Conservation (phyloP, 2,888 invertebrate species). For the Caenorhabditis sulstoni region DNA sequence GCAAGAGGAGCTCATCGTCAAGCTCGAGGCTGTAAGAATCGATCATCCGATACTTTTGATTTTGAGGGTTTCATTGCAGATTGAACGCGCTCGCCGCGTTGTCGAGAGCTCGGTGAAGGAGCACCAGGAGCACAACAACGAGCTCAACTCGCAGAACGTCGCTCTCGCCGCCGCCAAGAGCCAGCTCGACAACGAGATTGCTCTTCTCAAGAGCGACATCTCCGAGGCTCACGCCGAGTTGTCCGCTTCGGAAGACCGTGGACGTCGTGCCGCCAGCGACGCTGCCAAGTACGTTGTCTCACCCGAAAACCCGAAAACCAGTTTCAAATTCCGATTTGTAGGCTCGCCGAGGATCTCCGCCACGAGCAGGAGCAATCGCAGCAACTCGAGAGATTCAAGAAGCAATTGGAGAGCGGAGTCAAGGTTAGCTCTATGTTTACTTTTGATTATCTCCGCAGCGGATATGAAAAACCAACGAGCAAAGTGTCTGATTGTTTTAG, state of each 20-base stretch:
- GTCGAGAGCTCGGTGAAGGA: slow-evolving; percentile 97
- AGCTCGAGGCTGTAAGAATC: slow-evolving; percentile 88
- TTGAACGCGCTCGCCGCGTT: slow-evolving; percentile 97
- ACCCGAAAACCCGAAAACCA: no score
- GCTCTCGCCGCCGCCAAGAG: slow-evolving; percentile 97
- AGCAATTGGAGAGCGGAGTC: slow-evolving; percentile 78
- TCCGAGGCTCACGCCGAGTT: slow-evolving; percentile 98
- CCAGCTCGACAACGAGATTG: slow-evolving; percentile 98
- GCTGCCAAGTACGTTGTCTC: slow-evolving; percentile 86
- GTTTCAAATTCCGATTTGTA: no score
- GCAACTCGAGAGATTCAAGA: slow-evolving; percentile 91
- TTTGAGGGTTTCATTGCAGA: slow-evolving; percentile 81
- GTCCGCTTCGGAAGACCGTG: slow-evolving; percentile 98
- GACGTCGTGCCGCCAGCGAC: slow-evolving; percentile 95
- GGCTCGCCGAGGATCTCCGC: slow-evolving; percentile 90
- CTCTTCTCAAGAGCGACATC: slow-evolving; percentile 93
- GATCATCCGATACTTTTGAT: not conserved
- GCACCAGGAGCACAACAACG: slow-evolving; percentile 97
- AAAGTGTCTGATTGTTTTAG: slow-evolving; percentile 22
- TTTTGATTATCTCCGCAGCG: not conserved
- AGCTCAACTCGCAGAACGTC: slow-evolving; percentile 93
- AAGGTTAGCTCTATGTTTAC: slow-evolving; percentile 65
- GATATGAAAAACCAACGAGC: not conserved
- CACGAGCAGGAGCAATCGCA: slow-evolving; percentile 87
- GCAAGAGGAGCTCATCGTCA: slow-evolving; percentile 90